Conservation (phyloP, 2,888 invertebrate species). For the Netelia fuscicornis region DNA sequence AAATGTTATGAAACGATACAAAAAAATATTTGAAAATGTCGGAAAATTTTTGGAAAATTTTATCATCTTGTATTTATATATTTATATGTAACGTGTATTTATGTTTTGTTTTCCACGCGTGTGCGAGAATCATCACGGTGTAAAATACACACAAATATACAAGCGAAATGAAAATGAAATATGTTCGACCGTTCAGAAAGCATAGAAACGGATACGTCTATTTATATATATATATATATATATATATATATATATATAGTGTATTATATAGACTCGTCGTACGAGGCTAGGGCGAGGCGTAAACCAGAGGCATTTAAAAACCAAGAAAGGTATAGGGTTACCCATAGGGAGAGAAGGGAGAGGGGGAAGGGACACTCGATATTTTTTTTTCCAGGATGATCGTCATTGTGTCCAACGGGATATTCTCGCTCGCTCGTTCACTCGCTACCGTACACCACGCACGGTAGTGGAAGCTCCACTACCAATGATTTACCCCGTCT, state of each 20-base stretch:
- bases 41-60: slow-evolving; percentile 17
- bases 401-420: slow-evolving; percentile 79
- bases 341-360: slow-evolving; percentile 54
- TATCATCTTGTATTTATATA: background rate
- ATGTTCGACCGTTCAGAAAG: slow-evolving; percentile 49
- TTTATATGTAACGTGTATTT: background rate
- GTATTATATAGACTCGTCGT: slow-evolving; percentile 16
- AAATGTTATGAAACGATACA: background rate
- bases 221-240: slow-evolving; percentile 26
- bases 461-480: slow-evolving; percentile 66
- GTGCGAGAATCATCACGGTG: slow-evolving; percentile 35
- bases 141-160: slow-evolving; percentile 27
- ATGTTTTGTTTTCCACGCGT: background rate
- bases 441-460: slow-evolving; percentile 72
- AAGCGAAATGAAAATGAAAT: slow-evolving; percentile 50
- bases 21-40: slow-evolving; percentile 13
- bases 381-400: slow-evolving; percentile 76
- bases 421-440: slow-evolving; percentile 49
- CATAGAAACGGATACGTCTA: slow-evolving; percentile 55
- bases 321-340: slow-evolving; percentile 83
- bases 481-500: slow-evolving; percentile 79
- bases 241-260: too few species aligned
- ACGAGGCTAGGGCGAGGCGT: slow-evolving; percentile 51
- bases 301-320: slow-evolving; percentile 80
- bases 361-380: background rate